Conservation (phyloP, 2,113 vertebrate species). For the Notarius lentiginosus region DNA sequence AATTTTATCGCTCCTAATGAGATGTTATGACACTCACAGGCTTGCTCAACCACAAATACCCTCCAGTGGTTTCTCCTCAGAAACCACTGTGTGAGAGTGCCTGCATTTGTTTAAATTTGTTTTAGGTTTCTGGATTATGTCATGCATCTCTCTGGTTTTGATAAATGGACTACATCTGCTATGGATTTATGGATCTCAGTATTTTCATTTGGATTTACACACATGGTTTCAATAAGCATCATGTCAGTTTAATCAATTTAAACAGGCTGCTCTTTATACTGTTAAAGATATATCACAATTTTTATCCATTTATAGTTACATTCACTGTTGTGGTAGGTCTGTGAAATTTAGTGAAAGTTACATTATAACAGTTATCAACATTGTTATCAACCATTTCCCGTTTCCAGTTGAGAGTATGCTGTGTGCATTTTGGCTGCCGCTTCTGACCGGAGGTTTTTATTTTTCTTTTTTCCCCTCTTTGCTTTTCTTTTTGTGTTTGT, state of each 20-base stretch:
- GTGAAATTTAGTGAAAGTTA: not conserved
- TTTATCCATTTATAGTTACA: not conserved
- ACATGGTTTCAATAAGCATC: not conserved
- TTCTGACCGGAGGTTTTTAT: no score
- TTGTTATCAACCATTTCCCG: no score
- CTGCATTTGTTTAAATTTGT: not conserved
- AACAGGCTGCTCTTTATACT: not conserved
- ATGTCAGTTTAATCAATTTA: no score
- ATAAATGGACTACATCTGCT: not conserved
- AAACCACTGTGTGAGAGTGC: not conserved
- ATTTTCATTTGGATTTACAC: not conserved
- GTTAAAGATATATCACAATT: not conserved
- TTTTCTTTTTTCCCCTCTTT: no score
- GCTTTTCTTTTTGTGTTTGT: no score
- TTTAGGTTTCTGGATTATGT: not conserved
- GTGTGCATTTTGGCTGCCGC: no score
- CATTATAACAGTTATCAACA: not conserved
- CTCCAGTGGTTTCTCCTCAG: not conserved
- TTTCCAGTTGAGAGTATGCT: no score
- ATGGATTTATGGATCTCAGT: not conserved
- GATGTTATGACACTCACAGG: not conserved
- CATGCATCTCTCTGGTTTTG: slow-evolving; percentile 2
- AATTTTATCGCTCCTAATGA: not conserved
- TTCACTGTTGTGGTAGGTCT: not conserved
- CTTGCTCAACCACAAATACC: not conserved